A percentile compares a stretch with the other conserved stretches of the same genome.
Evolutionary conservation across 2,113 vertebrate species (phyloP).

Genomic region (Megatriorchis doriae): DNA sequence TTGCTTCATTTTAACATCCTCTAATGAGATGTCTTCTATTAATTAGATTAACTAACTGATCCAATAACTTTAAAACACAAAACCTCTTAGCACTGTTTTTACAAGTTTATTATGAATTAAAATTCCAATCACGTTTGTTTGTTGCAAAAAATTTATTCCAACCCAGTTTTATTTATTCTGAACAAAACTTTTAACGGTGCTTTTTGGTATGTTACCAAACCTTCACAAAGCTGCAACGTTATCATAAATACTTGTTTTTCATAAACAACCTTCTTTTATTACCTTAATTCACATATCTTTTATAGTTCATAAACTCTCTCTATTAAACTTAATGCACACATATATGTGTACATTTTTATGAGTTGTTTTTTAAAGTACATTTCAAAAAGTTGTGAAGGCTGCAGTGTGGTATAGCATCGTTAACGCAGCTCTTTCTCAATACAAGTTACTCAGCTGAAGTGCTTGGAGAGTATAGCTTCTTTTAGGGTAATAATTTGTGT

Average conservation of each 20-base stretch:
- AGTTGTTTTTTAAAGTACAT: not conserved
- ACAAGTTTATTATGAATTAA: not conserved
- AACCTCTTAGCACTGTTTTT: not conserved
- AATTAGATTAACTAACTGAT: not conserved
- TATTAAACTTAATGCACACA: not conserved
- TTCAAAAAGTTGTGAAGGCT: not conserved
- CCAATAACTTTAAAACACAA: not conserved
- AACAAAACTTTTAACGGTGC: not conserved
- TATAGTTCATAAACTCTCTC: constrained; percentile 14
- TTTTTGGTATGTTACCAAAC: not conserved
- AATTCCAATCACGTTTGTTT: not conserved
- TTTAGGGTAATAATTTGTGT: not conserved
- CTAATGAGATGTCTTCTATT: not conserved
- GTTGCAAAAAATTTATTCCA: not conserved
- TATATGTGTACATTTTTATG: not conserved
- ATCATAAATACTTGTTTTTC: constrained; percentile 13
- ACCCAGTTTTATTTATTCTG: not conserved
- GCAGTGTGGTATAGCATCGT: not conserved
- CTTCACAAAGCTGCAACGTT: not conserved
- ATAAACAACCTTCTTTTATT: not conserved
- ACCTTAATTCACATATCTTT: not conserved
- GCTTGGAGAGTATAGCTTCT: not conserved
- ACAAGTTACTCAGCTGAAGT: not conserved
- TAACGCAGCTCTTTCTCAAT: not conserved
- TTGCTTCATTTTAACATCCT: not conserved